These are phyloP conservation scores for Luperina nickerlii DNA, from an alignment of 2,888 invertebrate species.

Conservation along the genomic window DNA sequence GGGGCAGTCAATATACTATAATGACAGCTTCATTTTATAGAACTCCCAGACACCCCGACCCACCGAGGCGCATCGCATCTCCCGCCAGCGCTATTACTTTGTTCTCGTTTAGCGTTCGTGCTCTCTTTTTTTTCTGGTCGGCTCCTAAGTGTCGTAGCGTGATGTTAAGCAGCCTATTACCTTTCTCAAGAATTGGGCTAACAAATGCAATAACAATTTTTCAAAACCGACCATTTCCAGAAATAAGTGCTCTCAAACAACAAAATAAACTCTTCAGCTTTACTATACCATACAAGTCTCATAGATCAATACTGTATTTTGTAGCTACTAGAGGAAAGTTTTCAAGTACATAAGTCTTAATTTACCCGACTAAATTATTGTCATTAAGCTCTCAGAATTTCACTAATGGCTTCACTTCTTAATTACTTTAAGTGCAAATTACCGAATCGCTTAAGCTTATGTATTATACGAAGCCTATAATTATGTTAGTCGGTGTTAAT, in stretches of 20 bases:
- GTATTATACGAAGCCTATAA: constrained; percentile 32
- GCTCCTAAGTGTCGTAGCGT: neutral
- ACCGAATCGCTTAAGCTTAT: constrained; percentile 47
- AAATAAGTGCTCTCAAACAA: neutral
- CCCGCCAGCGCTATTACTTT: neutral
- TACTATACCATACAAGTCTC: neutral
- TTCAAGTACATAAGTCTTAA: constrained; percentile 6
- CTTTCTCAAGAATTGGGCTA: neutral
- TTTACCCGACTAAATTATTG: constrained; percentile 14
- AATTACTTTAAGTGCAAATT: constrained; percentile 43
- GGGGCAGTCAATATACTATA: neutral
- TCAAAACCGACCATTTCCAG: neutral
- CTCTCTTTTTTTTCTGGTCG: neutral
- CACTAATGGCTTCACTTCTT: constrained; percentile 25
- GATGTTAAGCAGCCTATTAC: neutral
- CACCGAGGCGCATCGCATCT: neutral
- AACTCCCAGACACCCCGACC: neutral
- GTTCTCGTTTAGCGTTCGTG: neutral
- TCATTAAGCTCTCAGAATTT: constrained; percentile 39
- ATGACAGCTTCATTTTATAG: neutral
- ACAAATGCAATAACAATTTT: neutral
- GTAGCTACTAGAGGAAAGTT: neutral
- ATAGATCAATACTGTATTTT: neutral
- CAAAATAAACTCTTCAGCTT: neutral
- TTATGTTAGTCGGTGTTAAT: constrained; percentile 50